Evolutionary conservation across 2,797 vertebrate species (phyloP), one percentile per base, ranked within the genome.

Genomic region (Buceros bicornis): DNA sequence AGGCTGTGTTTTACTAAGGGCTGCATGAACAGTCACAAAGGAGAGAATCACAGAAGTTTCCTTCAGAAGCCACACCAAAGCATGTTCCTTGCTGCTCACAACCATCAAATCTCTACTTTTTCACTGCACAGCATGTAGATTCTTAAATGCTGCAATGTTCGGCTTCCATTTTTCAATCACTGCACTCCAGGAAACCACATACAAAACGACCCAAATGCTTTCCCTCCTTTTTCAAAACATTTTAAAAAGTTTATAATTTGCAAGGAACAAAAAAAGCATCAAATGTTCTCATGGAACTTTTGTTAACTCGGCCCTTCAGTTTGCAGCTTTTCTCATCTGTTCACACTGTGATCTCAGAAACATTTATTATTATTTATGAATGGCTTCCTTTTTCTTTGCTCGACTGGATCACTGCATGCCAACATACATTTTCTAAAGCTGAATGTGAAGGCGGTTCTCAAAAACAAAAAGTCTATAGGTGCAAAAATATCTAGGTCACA

Each of bases 361-460:
- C 35, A 11, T 51, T 67, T 69, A 47, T 61, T 69, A 81, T 67
- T 69, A 91, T 81, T 92, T 94, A 92, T 78, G 67, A 95, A 74
- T 40, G 12, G 22, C 21, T 91, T 88, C 58, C 54, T 86, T 92
- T 89, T 56, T 50, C 70, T 83, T 64, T 79, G 67, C 50, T 91
- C 10, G 13, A 54, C 48, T n/a, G 62, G 28, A 58, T 87, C 74
- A 64, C 64, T 78, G 82, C 53, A 89, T 1, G 8, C 31, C 42
- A 93, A 67, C 6, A 18, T 8, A 47, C 19, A 50, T 81, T 92
- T 95, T 90, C 65, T 86, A 78, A 91, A 91, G 78, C 50, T 92
- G 72, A 90, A 31, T 19, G 47, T 51, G 61, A 91, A 87, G 76
- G 47, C 9, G 91, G 37, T 45, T 74, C 61, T 83, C 58, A 86